Evolutionary conservation across 2,113 vertebrate species (phyloP), one percentile per base, ranked within the genome.

Genomic region (Orycteropus afer): DNA sequence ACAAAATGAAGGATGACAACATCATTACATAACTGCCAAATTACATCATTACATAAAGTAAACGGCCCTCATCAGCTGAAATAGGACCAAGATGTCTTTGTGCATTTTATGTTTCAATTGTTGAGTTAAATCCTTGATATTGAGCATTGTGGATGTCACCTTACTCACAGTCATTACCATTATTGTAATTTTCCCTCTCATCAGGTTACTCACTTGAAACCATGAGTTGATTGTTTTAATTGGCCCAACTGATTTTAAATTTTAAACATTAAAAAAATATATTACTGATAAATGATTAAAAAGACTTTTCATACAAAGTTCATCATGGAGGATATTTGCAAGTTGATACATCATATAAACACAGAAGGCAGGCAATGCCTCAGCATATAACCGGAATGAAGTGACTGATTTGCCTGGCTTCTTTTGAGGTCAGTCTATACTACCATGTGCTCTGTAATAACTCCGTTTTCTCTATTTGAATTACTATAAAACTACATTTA

Each of bases 401-500:
- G 47, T 42, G 40, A 13, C 22, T 55, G 73, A 25, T 94, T 86
- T 85, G 40, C 73, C 40, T 71, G 27, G 23, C 25, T 87, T 37
- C 85, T 95, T 85, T 63, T 37, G 45, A 87, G 40, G 89, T 92
- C 40, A 73, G 57, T n/a, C n/a, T 55, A 23, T 65, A 49, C 57
- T 76, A 42, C 84, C 49, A 45, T 5, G 34, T 69, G 25, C 47
- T 32, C 57, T 51, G 61, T 34, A 87, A 65, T 67, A 53, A 65
- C 73, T 85, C 73, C 29, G 20, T 90, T 90, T 92, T 74, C 83
- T 95, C 40, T 78, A 57, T 47, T 81, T 93, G 80, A 93, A 91
- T 49, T 89, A 51, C 49, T 51, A 2, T 61, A 73, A 67, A 86
- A 63, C 82, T 93, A 91, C 69, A 79, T 69, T 91, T 83, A 67